Evolutionary conservation across 2,797 vertebrate species (phyloP).

Genomic region (Acomys russatus): DNA sequence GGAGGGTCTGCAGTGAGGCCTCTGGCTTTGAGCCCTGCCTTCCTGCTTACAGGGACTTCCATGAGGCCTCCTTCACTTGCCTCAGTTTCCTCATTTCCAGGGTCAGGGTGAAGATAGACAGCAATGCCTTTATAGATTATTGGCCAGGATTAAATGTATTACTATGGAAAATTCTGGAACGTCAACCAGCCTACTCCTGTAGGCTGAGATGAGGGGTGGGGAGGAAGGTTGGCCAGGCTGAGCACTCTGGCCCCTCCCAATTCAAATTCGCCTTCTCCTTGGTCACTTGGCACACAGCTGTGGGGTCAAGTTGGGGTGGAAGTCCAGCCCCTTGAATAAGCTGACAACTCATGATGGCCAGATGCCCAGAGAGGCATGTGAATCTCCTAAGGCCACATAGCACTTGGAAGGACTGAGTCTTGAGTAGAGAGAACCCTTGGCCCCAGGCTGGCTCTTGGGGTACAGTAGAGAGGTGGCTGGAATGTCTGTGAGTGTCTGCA

Average conservation of each 20-base stretch:
- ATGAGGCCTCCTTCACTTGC: not conserved
- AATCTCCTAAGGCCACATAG: conserved; percentile 46
- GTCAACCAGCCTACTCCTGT: rapidly evolving
- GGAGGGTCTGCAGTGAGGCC: rapidly evolving
- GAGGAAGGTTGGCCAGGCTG: not conserved
- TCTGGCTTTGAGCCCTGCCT: not conserved
- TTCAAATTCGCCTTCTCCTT: rapidly evolving
- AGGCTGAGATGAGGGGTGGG: not conserved
- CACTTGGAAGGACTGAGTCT: not conserved
- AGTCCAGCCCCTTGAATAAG: rapidly evolving
- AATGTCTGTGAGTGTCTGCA: not conserved
- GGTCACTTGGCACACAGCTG: not conserved
- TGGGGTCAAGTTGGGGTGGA: rapidly evolving
- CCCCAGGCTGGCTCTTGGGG: not conserved
- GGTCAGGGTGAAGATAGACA: not conserved
- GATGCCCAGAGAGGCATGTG: conserved; percentile 41
- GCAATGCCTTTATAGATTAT: rapidly evolving
- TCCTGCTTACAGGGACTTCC: no score
- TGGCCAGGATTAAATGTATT: rapidly evolving
- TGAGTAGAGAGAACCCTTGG: not conserved
- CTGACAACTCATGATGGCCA: no score
- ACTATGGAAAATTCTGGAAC: not conserved
- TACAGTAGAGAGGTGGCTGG: rapidly evolving
- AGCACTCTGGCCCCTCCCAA: not conserved
- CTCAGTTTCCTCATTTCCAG: not conserved